Base-by-base conservation (phyloP, 2,113 vertebrate species). In the Camelus dromedarius region DNA sequence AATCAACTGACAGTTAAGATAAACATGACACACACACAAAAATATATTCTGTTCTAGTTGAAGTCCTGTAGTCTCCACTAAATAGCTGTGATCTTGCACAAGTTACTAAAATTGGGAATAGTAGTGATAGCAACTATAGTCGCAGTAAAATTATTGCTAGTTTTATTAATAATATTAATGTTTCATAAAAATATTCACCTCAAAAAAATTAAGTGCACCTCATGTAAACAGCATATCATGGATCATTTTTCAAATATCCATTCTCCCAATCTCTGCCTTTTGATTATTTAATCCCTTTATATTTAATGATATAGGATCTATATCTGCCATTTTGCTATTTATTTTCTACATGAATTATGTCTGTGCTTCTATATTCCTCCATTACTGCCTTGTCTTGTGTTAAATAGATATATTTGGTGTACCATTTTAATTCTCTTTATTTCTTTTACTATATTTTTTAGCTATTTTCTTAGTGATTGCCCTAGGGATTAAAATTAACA, bases 1-100 rank as follows among this genome's bases (percentile, higher is more conserved):
- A 87, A 89, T 66, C 67, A 82, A 38, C 28, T 72, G 81, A 94
- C 66, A 77, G 48, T 80, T 84, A 83, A 90, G 80, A 89, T 75
- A 76, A 95, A 58, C 5, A 22, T 62, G 80, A 75, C 72, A 96
- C 46, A 95, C 52, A 54, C 75, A 52, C 48, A 52, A 30, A 76
- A 76, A 52, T 76, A 52, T 13, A 52, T 76, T 52, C 48, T 76
- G 48, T 48, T 76, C 48, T 52, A n/a, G 52, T 77, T 30, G 12
- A 77, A 77, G 18, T 77, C 30, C 48, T 77, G 48, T 77, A 6
- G 30, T 77, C 48, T 52, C 48, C 48, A 77, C 48, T 32, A 77
- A n/a, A 52, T 52, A 52, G 75, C 48, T 64, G 62, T 64, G 11
- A 64, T 64, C 12, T 77, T 77, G 30, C 30, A 77, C 48, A 52